Percentiles rank a stretch among this genome's conserved stretches.
Evolutionary conservation across 2,888 invertebrate species (phyloP).

Genomic region (Catonia carolina): DNA sequence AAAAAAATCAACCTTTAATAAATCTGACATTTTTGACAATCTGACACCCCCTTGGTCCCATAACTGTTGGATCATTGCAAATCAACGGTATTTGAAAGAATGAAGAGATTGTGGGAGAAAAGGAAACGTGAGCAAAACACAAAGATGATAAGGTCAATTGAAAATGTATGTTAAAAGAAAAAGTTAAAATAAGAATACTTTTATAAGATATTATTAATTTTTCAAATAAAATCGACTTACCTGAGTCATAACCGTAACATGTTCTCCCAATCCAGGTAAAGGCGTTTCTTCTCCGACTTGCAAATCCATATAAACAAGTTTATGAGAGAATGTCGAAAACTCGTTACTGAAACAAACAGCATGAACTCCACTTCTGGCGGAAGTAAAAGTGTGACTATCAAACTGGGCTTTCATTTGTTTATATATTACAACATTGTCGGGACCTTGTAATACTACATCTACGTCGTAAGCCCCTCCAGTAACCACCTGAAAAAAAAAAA

Average conservation of each 20-base stretch:
- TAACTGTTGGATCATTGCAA: too few species aligned
- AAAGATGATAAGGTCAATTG: too few species aligned
- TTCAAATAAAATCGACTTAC: too few species aligned
- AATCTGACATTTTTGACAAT: too few species aligned
- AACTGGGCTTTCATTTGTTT: constrained; percentile 90
- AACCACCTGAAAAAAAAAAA: constrained; percentile 66
- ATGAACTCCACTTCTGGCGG: constrained; percentile 67
- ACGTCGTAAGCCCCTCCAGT: constrained; percentile 99
- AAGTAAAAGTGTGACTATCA: constrained; percentile 82
- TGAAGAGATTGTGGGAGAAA: too few species aligned
- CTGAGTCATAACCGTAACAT: constrained; percentile 89
- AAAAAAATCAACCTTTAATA: too few species aligned
- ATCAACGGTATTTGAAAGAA: too few species aligned
- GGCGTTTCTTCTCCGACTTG: constrained; percentile 89
- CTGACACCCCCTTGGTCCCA: too few species aligned
- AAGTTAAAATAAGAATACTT: too few species aligned
- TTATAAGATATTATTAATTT: too few species aligned
- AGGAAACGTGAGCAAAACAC: too few species aligned
- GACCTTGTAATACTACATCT: constrained; percentile 83
- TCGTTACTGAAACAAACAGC: constrained; percentile 96
- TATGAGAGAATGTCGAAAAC: constrained; percentile 98
- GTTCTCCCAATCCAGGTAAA: constrained; percentile 77
- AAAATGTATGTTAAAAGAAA: too few species aligned
- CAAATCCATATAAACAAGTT: constrained; percentile 96
- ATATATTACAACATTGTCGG: constrained; percentile 81